Conservation (phyloP, 2,797 vertebrate genomes). For the Scomberomorus guttatus region DNA sequence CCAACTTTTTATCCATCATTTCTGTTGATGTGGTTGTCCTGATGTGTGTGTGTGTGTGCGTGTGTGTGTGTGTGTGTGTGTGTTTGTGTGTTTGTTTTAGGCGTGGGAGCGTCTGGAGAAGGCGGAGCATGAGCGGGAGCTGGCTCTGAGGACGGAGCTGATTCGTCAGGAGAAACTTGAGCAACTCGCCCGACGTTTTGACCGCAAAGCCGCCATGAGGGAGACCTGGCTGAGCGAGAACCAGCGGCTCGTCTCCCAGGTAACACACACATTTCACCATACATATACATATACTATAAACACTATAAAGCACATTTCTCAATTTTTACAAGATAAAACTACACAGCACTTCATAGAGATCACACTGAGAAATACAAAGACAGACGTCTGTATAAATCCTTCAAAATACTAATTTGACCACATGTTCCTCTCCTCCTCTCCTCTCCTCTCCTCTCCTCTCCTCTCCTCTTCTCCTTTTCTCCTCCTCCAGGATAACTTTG, state of each 20-base stretch:
- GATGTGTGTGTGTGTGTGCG: too few species aligned
- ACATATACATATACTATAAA: too few species aligned
- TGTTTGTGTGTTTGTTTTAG: constrained; percentile 72
- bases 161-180: constrained; percentile 99
- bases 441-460: too few species aligned
- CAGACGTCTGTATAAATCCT: too few species aligned
- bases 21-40: too few species aligned
- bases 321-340: too few species aligned
- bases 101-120: constrained; percentile 99
- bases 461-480: background rate
- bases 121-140: constrained; percentile 97
- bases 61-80: background rate
- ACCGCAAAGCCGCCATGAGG: constrained; percentile 97
- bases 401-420: background rate
- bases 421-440: background rate
- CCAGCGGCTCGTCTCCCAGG: constrained; percentile 97
- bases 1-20: too few species aligned
- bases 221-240: constrained; percentile 99
- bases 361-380: background rate
- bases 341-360: too few species aligned
- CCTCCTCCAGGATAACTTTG: constrained; percentile 92
- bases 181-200: constrained; percentile 96
- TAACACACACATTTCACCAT: too few species aligned
- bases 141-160: constrained; percentile 96
- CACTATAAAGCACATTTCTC: too few species aligned